Base-by-base conservation (phyloP, 2,888 invertebrate genomes). In the Dioctria rufipes region DNA sequence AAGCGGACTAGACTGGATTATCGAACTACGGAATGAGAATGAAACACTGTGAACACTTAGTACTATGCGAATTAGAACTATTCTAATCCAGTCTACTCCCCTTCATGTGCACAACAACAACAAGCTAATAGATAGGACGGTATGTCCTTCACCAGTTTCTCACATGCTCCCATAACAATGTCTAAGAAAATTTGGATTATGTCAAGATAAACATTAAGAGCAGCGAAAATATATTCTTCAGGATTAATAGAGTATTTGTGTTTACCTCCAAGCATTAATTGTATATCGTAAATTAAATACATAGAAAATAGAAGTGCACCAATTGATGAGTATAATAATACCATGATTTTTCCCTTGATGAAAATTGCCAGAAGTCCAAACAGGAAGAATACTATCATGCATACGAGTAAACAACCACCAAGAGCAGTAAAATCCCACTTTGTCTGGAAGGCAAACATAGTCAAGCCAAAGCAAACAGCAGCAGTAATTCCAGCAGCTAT, bases 141-240 rank as follows among this genome's bases (percentile, higher is more conserved):
- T 25, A 25, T 25, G 25, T 25, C 25, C 25, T 25, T 25, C 25
- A 25, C 25, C 25, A 25, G 25, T 25, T 25, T 25, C 25, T 1
- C 25, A 25, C 25, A 25, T 25, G 54, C 37, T 2, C 78, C 69
- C 13, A 80, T 71, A 40, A 80, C 11, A 25, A 25, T 25, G 25
- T 25, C 25, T 25, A 25, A 25, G 25, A 25, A 25, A 25, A 25
- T 25, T 25, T 25, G 25, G 25, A 96, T 90, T 83, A 96, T 92
- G 87, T 96, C 96, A 83, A 96, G 88, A 86, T 96, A 96, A 2
- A 96, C 90, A 87, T 94, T 96, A 66, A 97, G 90, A 0, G 96
- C 94, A 0, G 96, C 96, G 86, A 96, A 96, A 85, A 96, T 94
- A 88, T 96, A 96, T 86, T 97, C 96, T 87, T 97, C 96, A 0